These are phyloP conservation scores for Galeopsomyia nigrocyanea DNA, from an alignment of 2,888 invertebrate species.

Conservation along the genomic window DNA sequence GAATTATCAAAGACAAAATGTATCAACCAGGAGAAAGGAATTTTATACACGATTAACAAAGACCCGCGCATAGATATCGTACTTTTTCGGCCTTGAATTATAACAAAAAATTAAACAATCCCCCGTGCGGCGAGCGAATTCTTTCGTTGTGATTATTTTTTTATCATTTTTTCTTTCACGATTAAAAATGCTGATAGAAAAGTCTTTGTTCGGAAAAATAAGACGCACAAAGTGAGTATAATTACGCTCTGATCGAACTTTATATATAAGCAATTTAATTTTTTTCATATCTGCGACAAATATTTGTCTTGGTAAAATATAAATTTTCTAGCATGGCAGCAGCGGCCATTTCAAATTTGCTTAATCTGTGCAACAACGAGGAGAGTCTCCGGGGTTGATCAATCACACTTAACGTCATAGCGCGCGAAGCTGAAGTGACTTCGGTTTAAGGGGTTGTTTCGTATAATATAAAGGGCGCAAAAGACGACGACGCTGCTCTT, in stretches of 20 bases:
- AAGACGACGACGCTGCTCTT: conserved; percentile 52
- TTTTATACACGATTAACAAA: conserved; percentile 14
- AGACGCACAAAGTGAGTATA: too few species aligned
- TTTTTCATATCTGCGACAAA: not conserved
- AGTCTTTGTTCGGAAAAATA: too few species aligned
- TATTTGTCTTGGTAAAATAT: conserved; percentile 5
- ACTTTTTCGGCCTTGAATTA: not conserved
- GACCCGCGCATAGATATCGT: not conserved
- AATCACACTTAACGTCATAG: conserved; percentile 63
- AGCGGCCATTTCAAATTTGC: conserved; percentile 34
- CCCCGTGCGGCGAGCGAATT: conserved; percentile 8
- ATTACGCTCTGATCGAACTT: too few species aligned
- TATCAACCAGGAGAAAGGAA: conserved; percentile 15
- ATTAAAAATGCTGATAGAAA: too few species aligned
- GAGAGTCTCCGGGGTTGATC: conserved; percentile 56
- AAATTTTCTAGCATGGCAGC: not conserved
- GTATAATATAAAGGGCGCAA: conserved; percentile 54
- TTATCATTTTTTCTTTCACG: not conserved
- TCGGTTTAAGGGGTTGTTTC: conserved; percentile 61
- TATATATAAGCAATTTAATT: too few species aligned
- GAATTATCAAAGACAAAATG: conserved; percentile 61
- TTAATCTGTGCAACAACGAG: conserved; percentile 15
- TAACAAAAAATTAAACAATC: conserved; percentile 20
- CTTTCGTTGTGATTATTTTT: not conserved
- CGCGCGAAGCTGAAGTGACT: conserved; percentile 58